phyloP scores from a whole-genome alignment of 2,888 invertebrate genomes.

The Pollenia griseotomentosa region DNA sequence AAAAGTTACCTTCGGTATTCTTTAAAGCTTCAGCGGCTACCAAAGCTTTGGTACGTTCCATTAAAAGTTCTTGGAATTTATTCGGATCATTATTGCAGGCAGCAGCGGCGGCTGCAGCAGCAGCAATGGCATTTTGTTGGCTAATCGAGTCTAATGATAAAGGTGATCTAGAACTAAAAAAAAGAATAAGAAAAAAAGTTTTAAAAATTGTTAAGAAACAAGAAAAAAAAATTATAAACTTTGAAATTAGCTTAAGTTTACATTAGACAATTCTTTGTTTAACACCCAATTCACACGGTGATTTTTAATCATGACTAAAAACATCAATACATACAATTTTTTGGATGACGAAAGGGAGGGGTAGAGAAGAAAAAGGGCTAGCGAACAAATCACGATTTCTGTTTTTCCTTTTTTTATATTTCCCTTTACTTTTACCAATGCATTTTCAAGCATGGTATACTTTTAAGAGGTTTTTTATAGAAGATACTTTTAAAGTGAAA shows the following conservation, averaged over 20 bases:
- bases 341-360: no score
- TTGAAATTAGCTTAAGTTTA: background rate
- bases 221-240: background rate
- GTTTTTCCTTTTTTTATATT: background rate
- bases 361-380: no score
- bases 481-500: no score
- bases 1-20: slow-evolving; percentile 76
- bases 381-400: background rate
- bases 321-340: no score
- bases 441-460: no score
- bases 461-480: no score
- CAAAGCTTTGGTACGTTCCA: slow-evolving; percentile 91
- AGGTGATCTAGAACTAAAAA: slow-evolving; percentile 77
- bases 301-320: no score
- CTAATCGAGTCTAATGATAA: slow-evolving; percentile 88
- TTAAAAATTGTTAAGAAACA: background rate
- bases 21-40: slow-evolving; percentile 86
- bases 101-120: slow-evolving; percentile 89
- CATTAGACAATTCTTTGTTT: background rate
- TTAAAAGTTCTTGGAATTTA: slow-evolving; percentile 89
- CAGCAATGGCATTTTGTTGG: slow-evolving; percentile 84
- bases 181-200: slow-evolving; percentile 26
- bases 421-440: background rate
- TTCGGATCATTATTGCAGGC: slow-evolving; percentile 85
- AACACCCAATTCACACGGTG: no score